Conservation (phyloP, 1,140 invertebrate species). For the Hirudo medicinalis region DNA sequence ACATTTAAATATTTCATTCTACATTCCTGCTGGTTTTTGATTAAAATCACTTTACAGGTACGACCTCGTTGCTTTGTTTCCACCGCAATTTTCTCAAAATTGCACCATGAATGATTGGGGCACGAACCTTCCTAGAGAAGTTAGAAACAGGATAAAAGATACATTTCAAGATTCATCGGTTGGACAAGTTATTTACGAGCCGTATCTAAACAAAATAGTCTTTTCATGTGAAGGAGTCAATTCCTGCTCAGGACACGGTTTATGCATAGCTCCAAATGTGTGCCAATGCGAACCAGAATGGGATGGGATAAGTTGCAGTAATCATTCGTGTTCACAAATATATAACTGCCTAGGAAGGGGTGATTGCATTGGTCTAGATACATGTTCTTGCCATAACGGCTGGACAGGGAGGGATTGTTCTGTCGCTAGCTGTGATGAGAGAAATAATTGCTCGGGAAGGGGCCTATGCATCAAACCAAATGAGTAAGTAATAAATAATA, state of each 20-base stretch:
- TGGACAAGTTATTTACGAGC: background rate
- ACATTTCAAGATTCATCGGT: background rate
- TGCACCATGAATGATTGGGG: conserved; percentile 16
- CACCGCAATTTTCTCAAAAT: background rate
- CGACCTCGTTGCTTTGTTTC: background rate
- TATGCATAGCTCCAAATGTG: conserved; percentile 10
- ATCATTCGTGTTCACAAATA: conserved; percentile 8
- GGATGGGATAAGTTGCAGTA: conserved; percentile 12
- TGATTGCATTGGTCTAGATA: conserved; percentile 18
- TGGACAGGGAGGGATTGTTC: conserved; percentile 15
- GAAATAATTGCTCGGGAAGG: conserved; percentile 24
- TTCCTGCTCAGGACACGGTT: conserved; percentile 16
- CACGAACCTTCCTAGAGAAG: background rate
- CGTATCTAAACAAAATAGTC: background rate
- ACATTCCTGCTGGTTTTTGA: background rate
- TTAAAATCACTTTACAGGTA: background rate
- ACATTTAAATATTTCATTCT: no score
- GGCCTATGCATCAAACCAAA: conserved; percentile 26
- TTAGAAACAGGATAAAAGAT: background rate
- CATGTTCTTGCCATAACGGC: conserved; percentile 13
- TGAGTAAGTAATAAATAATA: background rate
- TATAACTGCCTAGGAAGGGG: conserved; percentile 14
- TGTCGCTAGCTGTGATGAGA: conserved; percentile 11
- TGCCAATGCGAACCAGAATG: conserved; percentile 18
- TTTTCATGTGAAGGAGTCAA: conserved; percentile 8